Evolutionary conservation across 2,797 vertebrate species (phyloP).

Genomic region (Sebastes kiyomatsui): DNA sequence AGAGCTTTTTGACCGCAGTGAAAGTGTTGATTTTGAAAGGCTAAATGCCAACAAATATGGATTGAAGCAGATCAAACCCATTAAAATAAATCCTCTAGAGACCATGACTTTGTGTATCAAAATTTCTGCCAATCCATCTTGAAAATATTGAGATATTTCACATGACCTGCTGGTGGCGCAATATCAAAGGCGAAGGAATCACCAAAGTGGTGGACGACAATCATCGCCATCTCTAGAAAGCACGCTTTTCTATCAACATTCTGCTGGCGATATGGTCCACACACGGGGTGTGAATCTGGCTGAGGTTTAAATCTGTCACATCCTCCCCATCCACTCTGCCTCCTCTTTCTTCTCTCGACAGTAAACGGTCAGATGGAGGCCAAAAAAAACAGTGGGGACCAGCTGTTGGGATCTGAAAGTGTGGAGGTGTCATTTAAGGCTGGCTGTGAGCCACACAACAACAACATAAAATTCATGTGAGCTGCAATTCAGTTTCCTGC

Average conservation of each 20-base stretch:
- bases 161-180: too few species aligned
- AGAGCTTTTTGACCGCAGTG: too few species aligned
- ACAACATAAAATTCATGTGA: background rate
- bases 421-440: slow-evolving; percentile 20
- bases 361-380: slow-evolving; percentile 17
- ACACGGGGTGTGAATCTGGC: background rate
- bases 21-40: too few species aligned
- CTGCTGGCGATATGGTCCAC: background rate
- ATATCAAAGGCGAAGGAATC: background rate
- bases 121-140: too few species aligned
- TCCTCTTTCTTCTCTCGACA: background rate
- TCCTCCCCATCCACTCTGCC: background rate
- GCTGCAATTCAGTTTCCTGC: slow-evolving; percentile 7
- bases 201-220: background rate
- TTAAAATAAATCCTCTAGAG: too few species aligned
- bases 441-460: slow-evolving; percentile 9
- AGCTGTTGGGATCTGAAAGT: slow-evolving; percentile 25
- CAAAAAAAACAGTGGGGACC: background rate
- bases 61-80: too few species aligned
- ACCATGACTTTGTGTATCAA: too few species aligned
- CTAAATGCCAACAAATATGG: too few species aligned
- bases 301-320: slow-evolving; percentile 11
- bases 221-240: background rate
- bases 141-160: too few species aligned
- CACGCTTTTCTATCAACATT: background rate